Evolutionary conservation across 1,140 invertebrate species (phyloP).

Genomic region (Ylistrum balloti): DNA sequence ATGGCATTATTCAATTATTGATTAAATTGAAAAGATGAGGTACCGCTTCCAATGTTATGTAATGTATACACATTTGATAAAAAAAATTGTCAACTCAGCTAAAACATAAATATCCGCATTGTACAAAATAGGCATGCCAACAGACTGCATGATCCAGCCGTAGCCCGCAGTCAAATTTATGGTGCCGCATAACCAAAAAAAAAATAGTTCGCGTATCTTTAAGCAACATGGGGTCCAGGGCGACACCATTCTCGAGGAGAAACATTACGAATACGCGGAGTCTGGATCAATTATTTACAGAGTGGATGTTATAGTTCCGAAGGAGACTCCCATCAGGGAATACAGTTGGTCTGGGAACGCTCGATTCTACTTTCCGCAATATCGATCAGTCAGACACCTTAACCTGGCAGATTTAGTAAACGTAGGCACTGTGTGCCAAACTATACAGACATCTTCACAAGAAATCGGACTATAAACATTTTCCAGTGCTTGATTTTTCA

Average conservation of each 20-base stretch:
- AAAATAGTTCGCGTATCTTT: constrained; percentile 40
- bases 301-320: constrained; percentile 13
- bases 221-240: constrained; percentile 4
- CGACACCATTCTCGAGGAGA: not conserved
- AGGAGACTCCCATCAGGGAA: not conserved
- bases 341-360: not conserved
- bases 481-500: not conserved
- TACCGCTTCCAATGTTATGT: too few relatives aligned
- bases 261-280: not conserved
- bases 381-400: constrained; percentile 23
- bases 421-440: not conserved
- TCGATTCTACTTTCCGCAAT: not conserved
- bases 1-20: too few relatives aligned
- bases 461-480: not conserved
- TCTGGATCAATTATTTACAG: constrained; percentile 34
- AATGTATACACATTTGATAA: too few relatives aligned
- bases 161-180: constrained; percentile 33
- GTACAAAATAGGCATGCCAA: not conserved
- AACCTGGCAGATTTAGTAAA: constrained; percentile 14
- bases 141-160: not conserved
- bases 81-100: constrained; percentile 38
- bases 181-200: not conserved
- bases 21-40: not conserved
- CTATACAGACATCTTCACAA: not conserved
- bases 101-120: constrained; percentile 17